A percentile compares a stretch with the other conserved stretches of the same genome.
phyloP scores from a whole-genome alignment of 2,797 vertebrate genomes.

The Sebastes ruberrimus region DNA sequence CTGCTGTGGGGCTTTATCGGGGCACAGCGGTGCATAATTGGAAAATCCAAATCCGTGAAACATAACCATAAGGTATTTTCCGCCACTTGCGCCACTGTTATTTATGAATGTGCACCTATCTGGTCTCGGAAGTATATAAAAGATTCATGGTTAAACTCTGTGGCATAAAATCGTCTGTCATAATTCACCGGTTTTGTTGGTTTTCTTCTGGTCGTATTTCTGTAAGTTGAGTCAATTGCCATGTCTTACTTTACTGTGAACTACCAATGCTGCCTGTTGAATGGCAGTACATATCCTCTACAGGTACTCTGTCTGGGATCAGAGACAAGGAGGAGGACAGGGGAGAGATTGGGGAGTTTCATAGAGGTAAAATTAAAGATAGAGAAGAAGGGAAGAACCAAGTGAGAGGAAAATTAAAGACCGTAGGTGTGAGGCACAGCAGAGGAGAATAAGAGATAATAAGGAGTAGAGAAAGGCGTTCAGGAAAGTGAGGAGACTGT shows the following conservation, averaged over 20 bases:
- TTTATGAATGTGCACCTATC: constrained; percentile 45
- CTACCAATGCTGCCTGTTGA: background rate
- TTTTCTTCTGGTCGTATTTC: constrained; percentile 21
- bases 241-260: background rate
- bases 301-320: constrained; percentile 9
- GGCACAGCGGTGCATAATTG: constrained; percentile 41
- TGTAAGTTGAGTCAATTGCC: constrained; percentile 1
- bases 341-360: constrained; percentile 5
- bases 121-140: constrained; percentile 24
- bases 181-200: constrained; percentile 26
- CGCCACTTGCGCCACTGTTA: constrained; percentile 27
- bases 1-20: constrained; percentile 45
- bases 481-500: background rate
- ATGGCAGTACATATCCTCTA: constrained; percentile 14
- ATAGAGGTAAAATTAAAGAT: constrained; percentile 2
- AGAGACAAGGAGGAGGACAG: background rate
- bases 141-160: constrained; percentile 27
- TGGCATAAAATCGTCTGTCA: constrained; percentile 20
- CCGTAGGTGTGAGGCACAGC: background rate
- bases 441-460: constrained; percentile 24
- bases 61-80: constrained; percentile 35
- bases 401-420: constrained; percentile 27
- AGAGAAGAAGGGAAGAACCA: background rate
- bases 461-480: background rate
- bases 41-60: constrained; percentile 53